These are phyloP conservation scores for Scomberomorus guttatus DNA, from an alignment of 2,797 vertebrate genomes.

Conservation along the genomic window DNA sequence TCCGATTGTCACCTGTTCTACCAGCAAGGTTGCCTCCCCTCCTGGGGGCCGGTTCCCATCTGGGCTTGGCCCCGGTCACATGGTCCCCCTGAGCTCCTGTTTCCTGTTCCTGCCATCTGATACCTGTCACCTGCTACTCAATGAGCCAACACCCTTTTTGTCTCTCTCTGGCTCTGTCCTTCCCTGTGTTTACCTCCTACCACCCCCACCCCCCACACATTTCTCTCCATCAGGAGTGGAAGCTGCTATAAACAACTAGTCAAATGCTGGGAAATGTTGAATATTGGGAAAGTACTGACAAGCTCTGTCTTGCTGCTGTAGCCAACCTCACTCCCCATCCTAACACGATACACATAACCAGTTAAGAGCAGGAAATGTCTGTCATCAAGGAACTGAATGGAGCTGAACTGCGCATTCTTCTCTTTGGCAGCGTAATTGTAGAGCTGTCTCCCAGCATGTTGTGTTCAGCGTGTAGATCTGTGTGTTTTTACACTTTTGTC, in stretches of 20 bases:
- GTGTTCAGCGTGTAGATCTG: conserved; percentile 16
- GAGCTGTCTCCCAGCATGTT: conserved; percentile 55
- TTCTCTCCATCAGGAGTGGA: conserved; percentile 11
- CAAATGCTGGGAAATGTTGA: neutral
- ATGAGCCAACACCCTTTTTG: conserved; percentile 49
- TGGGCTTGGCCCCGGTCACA: conserved; percentile 55
- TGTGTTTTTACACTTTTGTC: conserved; percentile 47
- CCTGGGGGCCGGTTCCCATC: conserved; percentile 44
- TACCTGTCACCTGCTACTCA: conserved; percentile 66
- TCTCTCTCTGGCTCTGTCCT: conserved; percentile 1
- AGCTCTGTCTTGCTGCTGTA: conserved; percentile 25
- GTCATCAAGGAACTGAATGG: conserved; percentile 46
- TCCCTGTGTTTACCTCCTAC: neutral
- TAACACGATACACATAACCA: conserved; percentile 42
- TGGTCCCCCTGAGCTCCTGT: conserved; percentile 54
- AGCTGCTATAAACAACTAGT: neutral
- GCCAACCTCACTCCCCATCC: conserved; percentile 2
- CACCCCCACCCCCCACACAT: neutral
- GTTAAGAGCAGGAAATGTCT: conserved; percentile 67
- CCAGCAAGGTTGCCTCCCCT: conserved; percentile 15
- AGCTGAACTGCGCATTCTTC: conserved; percentile 51
- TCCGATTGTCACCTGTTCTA: conserved; percentile 54
- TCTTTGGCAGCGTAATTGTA: conserved; percentile 57
- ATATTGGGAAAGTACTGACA: conserved; percentile 23
- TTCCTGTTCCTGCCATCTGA: conserved; percentile 71